Conservation (phyloP, 1,140 invertebrate genomes). For the Pygmarrhopalites habei region DNA sequence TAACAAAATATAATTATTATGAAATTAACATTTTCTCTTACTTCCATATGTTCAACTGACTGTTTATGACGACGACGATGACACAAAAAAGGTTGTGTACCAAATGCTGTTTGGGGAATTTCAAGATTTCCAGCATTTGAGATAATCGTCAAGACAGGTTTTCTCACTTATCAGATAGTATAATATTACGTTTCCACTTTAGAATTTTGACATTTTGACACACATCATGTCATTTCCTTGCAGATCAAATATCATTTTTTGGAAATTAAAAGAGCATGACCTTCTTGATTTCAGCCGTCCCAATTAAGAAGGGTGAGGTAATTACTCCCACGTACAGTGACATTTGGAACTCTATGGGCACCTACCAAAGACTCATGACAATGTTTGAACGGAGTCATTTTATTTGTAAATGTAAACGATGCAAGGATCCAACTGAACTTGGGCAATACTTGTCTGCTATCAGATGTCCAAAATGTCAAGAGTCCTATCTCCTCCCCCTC, state of each 20-base stretch:
- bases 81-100: conserved; percentile 15
- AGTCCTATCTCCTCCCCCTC: conserved; percentile 2
- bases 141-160: conserved; percentile 10
- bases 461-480: conserved; percentile 13
- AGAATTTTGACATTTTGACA: no score
- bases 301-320: conserved; percentile 10
- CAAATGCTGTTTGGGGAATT: conserved; percentile 15
- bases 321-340: conserved; percentile 8
- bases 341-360: conserved; percentile 8
- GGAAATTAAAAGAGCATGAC: no score
- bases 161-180: no score
- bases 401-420: conserved; percentile 10
- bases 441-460: conserved; percentile 10
- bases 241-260: no score
- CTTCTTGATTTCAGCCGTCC: no score
- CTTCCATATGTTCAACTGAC: no score
- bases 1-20: no score
- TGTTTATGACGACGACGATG: no score
- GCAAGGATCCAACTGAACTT: conserved; percentile 13
- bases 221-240: no score
- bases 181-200: no score
- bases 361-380: neutral
- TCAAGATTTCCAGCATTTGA: neutral
- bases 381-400: conserved; percentile 17
- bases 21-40: no score